phyloP scores from a whole-genome alignment of 2,113 vertebrate genomes.

The Plestiodon gilberti region DNA sequence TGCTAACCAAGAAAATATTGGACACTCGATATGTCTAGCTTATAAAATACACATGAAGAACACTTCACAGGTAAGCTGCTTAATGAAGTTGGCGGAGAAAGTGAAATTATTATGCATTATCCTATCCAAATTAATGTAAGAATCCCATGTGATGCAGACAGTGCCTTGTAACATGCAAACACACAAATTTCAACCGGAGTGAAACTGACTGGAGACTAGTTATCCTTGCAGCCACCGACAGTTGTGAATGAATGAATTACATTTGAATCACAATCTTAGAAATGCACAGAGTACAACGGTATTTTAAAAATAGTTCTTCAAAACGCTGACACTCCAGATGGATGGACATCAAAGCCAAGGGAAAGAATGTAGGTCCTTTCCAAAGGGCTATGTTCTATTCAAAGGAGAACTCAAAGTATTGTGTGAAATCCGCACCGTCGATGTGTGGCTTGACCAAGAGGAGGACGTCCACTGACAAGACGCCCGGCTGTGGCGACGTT shows the following conservation, averaged over 20 bases:
- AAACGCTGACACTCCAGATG: slow-evolving; percentile 3
- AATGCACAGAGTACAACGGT: not conserved
- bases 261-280: not conserved
- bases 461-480: slow-evolving; percentile 10
- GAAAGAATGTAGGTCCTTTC: slow-evolving; percentile 5
- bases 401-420: slow-evolving; percentile 18
- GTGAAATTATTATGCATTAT: not conserved
- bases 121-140: not conserved
- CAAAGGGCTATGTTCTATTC: slow-evolving; percentile 4
- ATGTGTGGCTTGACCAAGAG: not conserved
- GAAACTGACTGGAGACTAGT: slow-evolving; percentile 7
- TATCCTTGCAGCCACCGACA: not conserved
- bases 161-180: not conserved
- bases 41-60: not conserved
- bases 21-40: not conserved
- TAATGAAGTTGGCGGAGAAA: not conserved
- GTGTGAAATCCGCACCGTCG: slow-evolving; percentile 6
- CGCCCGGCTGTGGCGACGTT: not conserved
- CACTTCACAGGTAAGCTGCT: not conserved
- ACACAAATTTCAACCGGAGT: not conserved
- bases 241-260: slow-evolving; percentile 5
- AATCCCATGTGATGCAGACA: not conserved
- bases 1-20: not conserved
- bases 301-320: slow-evolving; percentile 33
- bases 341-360: not conserved